Evolutionary conservation across 2,113 vertebrate species (phyloP), one percentile per base, ranked within the genome.

Genomic region (Corvus cornix): DNA sequence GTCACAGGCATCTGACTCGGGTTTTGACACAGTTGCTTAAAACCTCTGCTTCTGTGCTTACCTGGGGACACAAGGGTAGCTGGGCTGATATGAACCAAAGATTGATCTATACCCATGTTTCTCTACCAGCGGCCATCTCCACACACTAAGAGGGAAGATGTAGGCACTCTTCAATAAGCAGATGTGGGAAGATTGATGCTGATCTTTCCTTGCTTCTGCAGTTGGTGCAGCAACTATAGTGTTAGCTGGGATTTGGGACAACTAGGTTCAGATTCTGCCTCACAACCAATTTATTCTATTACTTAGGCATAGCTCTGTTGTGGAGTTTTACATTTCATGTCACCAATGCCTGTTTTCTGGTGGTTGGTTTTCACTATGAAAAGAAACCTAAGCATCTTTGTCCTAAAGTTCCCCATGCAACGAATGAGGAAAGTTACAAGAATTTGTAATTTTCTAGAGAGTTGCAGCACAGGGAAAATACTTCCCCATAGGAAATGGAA

Each of bases 331-430:
- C 23, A 31, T 15, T 74, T 59, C n/a, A 0, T 17, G 30, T 52
- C 27, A 68, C 19, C 33, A 5, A 6, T 20, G 3, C 8, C 0
- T 1, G 2, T 75, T 91, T 89, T 59, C 48, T 1, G 0, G 23
- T 76, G 19, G 2, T 3, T 84, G 6, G 5, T 81, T 82, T 84
- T 70, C 24, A 52, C 17, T 35, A 15, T 14, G 24, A 67, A 41
- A 59, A 58, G 62, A 24, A 1, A 13, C 33, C 1, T 14, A 35
- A 55, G 6, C 49, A 16, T 56, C 53, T 41, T 82, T 85, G 5
- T 58, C 43, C 37, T 60, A 24, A 63, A 43, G 16, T 60, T 78
- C 7, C 23, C 10, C 18, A 11, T 43, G 19, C 16, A 68, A 41
- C 19, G 17, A 24, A 44, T 74, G 22, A 58, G 9, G 30, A 60